phyloP scores from a whole-genome alignment of 1,140 invertebrate genomes.

The Frieseomelitta varia region DNA sequence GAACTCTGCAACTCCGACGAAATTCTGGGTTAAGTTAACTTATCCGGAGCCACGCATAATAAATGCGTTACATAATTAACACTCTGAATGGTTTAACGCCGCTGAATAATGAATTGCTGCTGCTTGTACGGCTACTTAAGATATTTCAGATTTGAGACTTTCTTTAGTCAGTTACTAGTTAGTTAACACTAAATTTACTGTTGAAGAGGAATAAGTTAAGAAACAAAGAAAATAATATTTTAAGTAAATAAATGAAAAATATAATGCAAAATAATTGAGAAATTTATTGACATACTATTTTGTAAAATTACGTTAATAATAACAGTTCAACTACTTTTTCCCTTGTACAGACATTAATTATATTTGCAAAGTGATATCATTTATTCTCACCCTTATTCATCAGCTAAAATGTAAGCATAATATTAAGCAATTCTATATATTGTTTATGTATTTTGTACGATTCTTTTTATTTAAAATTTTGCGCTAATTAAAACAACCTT shows the following conservation, averaged over 20 bases:
- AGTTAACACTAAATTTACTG: not conserved
- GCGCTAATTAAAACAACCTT: constrained; percentile 8
- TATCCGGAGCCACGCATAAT: constrained; percentile 8
- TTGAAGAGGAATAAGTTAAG: too few species aligned
- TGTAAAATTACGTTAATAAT: too few species aligned
- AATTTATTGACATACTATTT: not conserved
- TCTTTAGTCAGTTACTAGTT: not conserved
- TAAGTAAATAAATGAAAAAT: not conserved
- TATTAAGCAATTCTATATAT: too few species aligned
- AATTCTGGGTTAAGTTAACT: constrained; percentile 40
- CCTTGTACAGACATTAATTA: too few species aligned
- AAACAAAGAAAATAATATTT: not conserved
- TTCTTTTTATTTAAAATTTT: not conserved
- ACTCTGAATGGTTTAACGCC: not conserved
- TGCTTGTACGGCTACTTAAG: not conserved
- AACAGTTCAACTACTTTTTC: too few species aligned
- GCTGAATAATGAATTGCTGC: constrained; percentile 4
- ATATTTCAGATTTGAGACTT: not conserved
- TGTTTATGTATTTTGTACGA: not conserved
- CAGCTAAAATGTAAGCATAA: not conserved
- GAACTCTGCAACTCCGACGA: not conserved
- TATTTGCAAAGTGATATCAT: not conserved
- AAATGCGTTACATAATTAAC: constrained; percentile 37
- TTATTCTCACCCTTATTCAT: not conserved
- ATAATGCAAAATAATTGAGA: not conserved